A percentile compares a stretch with the other conserved stretches of the same genome.
These are phyloP conservation scores for Dolichomitus sp. DNA, from an alignment of 2,888 invertebrate species.

Conservation along the genomic window DNA sequence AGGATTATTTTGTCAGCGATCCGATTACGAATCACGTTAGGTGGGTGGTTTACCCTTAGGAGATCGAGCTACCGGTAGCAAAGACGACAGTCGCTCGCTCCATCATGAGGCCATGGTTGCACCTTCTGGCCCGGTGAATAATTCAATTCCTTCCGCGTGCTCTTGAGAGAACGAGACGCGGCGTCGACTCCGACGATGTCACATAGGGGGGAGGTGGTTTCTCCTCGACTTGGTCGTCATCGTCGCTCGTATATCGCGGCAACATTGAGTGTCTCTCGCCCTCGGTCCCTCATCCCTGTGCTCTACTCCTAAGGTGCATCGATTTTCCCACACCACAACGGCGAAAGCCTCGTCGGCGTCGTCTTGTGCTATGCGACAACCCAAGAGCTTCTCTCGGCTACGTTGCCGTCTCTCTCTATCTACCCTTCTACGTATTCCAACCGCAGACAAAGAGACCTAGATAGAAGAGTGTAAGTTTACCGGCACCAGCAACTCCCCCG, in stretches of 20 bases:
- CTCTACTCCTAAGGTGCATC: constrained; percentile 83
- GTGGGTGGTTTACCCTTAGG: constrained; percentile 59
- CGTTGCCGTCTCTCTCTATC: constrained; percentile 26
- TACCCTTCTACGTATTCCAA: constrained; percentile 63
- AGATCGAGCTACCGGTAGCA: constrained; percentile 41
- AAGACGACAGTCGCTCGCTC: constrained; percentile 40
- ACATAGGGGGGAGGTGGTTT: constrained; percentile 36
- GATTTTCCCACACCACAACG: constrained; percentile 80
- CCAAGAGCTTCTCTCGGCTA: constrained; percentile 23
- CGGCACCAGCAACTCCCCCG: constrained; percentile 59
- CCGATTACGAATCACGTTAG: constrained; percentile 69
- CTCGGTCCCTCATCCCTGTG: constrained; percentile 62
- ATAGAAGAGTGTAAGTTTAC: constrained; percentile 74
- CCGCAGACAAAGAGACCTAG: constrained; percentile 82
- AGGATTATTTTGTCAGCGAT: constrained; percentile 63
- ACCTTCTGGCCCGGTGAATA: constrained; percentile 85
- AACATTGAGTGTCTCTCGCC: constrained; percentile 65
- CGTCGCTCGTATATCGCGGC: constrained; percentile 57
- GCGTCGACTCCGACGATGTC: constrained; percentile 48
- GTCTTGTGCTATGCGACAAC: constrained; percentile 45
- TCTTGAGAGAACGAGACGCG: constrained; percentile 65
- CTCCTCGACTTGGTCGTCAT: constrained; percentile 41
- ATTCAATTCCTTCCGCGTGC: constrained; percentile 85
- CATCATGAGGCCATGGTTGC: constrained; percentile 75
- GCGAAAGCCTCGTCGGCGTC: constrained; percentile 46